Percentiles rank a stretch among this genome's conserved stretches.
Evolutionary conservation across 2,113 vertebrate genomes (phyloP).

Genomic region (Chauna torquata): DNA sequence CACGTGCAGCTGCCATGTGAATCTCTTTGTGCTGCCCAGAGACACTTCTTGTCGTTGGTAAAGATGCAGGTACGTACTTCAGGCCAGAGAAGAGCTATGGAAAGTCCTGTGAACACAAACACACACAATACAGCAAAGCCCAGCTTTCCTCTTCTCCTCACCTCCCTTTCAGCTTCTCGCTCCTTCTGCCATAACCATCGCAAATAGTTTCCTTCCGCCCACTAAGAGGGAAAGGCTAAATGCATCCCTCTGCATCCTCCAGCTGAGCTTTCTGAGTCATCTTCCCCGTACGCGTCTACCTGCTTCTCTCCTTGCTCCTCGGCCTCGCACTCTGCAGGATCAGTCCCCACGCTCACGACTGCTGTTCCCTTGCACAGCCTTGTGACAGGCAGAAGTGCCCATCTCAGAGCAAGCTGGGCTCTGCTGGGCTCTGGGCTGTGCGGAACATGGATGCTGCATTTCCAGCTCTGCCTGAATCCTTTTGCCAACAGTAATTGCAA

Average conservation of each 20-base stretch:
- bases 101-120: neutral
- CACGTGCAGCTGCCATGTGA: neutral
- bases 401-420: fast-evolving
- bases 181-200: neutral
- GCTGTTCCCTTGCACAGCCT: neutral
- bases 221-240: neutral
- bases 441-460: neutral
- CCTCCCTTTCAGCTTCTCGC: neutral
- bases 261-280: neutral
- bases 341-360: fast-evolving
- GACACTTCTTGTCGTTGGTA: neutral
- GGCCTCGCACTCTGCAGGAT: neutral
- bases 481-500: neutral
- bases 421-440: neutral
- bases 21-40: neutral
- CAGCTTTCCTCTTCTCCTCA: neutral
- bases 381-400: fast-evolving
- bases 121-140: neutral
- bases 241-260: neutral
- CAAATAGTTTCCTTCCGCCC: neutral
- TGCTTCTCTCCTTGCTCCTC: neutral
- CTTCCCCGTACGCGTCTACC: fast-evolving
- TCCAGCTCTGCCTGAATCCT: neutral
- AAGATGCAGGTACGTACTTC: neutral
- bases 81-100: neutral